A percentile compares a stretch with the other conserved stretches of the same genome.
phyloP scores from a whole-genome alignment of 2,797 vertebrate species.

The Alca torda region DNA sequence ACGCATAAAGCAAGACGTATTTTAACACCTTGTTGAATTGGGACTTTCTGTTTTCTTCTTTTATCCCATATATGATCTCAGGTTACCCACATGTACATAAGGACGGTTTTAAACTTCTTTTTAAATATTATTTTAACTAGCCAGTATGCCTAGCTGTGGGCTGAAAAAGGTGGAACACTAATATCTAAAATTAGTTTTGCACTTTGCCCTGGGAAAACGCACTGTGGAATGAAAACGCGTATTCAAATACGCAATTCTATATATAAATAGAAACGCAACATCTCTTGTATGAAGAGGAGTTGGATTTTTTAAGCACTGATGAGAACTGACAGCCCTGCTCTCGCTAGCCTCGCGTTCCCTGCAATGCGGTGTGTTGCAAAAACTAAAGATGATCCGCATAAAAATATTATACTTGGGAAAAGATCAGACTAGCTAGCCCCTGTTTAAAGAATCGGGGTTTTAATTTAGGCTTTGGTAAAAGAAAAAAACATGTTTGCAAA shows the following conservation, averaged over 20 bases:
- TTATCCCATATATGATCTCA: background rate
- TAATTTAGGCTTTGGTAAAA: background rate
- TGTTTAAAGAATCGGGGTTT: background rate
- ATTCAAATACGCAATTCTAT: background rate
- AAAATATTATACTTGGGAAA: background rate
- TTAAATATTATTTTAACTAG: background rate
- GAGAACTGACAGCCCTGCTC: background rate
- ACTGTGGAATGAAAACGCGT: background rate
- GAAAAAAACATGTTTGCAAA: background rate
- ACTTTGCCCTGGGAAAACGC: background rate
- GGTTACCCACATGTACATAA: background rate
- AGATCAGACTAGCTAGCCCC: background rate
- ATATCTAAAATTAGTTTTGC: background rate
- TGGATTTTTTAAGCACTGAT: background rate
- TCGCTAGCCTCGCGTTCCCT: background rate
- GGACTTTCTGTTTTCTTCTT: background rate
- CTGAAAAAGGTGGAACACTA: background rate
- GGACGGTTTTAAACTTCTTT: background rate
- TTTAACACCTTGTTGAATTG: background rate
- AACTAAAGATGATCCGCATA: background rate
- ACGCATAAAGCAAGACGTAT: background rate
- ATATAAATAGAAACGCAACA: conserved; percentile 9
- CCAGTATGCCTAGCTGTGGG: background rate
- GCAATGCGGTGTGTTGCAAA: background rate
- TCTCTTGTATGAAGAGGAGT: background rate